Percentiles rank a stretch among this genome's conserved stretches.
These are phyloP conservation scores for Myotis lucifugus DNA, from an alignment of 2,113 vertebrate genomes.

Conservation along the genomic window DNA sequence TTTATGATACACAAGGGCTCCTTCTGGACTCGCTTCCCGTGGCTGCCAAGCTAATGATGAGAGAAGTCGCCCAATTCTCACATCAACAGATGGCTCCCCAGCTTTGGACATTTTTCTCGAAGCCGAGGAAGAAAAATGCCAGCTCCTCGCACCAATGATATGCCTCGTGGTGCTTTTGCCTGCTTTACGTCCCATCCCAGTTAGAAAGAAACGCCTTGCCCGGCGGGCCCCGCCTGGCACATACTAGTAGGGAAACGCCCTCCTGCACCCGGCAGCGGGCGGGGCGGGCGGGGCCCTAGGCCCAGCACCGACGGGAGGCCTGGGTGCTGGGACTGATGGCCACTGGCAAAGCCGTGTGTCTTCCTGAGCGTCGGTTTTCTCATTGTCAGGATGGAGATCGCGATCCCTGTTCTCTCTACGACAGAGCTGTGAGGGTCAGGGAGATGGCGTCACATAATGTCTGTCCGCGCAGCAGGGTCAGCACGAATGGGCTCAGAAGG, in stretches of 20 bases:
- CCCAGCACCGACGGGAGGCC: neutral
- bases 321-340: neutral
- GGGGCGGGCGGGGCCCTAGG: neutral
- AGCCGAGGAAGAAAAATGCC: slow-evolving; percentile 41
- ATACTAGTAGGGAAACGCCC: too few species aligned
- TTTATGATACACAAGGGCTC: slow-evolving; percentile 71
- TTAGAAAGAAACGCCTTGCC: neutral
- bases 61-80: slow-evolving; percentile 69
- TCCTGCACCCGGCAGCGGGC: neutral
- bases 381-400: neutral
- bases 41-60: slow-evolving; percentile 68
- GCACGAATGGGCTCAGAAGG: neutral
- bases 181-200: neutral
- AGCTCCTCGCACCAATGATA: neutral
- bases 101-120: slow-evolving; percentile 59
- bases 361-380: neutral
- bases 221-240: neutral
- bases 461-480: neutral
- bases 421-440: neutral
- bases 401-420: neutral
- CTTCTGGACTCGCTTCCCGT: slow-evolving; percentile 69
- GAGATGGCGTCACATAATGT: neutral
- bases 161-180: neutral
- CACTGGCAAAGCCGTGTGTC: neutral
- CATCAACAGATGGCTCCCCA: slow-evolving; percentile 68